A percentile compares a stretch with the other conserved stretches of the same genome.
Evolutionary conservation across 2,797 vertebrate species (phyloP).

Genomic region (Microctenopoma steveboyesi): DNA sequence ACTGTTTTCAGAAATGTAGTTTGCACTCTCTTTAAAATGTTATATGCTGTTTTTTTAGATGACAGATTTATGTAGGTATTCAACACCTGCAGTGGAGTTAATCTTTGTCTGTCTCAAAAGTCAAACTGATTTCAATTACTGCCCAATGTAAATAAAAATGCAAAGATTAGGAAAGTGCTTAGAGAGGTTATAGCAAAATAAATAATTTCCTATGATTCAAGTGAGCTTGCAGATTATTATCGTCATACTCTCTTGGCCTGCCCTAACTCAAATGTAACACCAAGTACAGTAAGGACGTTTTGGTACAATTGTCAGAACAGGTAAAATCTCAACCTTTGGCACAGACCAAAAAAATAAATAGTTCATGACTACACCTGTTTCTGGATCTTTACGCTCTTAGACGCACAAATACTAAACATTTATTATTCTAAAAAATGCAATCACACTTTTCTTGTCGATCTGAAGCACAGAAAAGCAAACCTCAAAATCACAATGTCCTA

Average conservation of each 20-base stretch:
- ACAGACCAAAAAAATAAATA: too few relatives aligned
- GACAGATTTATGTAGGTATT: background rate
- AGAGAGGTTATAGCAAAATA: too few relatives aligned
- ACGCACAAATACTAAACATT: background rate
- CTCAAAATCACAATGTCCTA: background rate
- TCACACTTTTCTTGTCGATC: background rate
- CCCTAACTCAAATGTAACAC: background rate
- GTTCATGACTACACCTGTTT: too few relatives aligned
- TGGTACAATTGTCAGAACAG: too few relatives aligned
- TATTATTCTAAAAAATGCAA: background rate
- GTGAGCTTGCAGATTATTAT: background rate
- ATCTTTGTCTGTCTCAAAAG: conserved; percentile 18
- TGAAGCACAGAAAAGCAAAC: background rate
- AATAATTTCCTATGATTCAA: background rate
- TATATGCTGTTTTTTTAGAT: conserved; percentile 1
- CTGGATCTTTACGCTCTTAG: background rate
- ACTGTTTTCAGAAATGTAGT: background rate
- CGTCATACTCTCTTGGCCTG: background rate
- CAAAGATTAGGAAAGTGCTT: background rate
- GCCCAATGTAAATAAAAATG: background rate
- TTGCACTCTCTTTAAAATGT: conserved; percentile 1
- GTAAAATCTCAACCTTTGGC: too few relatives aligned
- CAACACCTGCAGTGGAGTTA: conserved; percentile 7
- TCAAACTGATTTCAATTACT: background rate
- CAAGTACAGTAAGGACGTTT: background rate